These are phyloP conservation scores for Seriola quinqueradiata DNA, from an alignment of 2,113 vertebrate species.

Conservation along the genomic window DNA sequence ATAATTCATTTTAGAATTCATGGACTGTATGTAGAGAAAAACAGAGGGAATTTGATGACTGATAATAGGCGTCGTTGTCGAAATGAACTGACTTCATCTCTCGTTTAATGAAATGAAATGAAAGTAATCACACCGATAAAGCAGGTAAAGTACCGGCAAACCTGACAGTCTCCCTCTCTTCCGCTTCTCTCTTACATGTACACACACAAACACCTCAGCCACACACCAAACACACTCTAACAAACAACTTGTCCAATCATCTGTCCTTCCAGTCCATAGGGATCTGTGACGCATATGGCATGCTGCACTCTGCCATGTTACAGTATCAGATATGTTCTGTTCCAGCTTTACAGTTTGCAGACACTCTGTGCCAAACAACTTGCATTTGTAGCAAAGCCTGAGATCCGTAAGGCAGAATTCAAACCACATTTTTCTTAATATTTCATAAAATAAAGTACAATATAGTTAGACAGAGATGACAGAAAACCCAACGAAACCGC, in stretches of 20 bases:
- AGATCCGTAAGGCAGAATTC: constrained; percentile 14
- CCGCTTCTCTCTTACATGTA: not conserved
- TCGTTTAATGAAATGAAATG: constrained; percentile 31
- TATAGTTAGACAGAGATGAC: constrained; percentile 2
- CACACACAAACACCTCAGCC: not conserved
- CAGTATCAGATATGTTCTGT: constrained; percentile 27
- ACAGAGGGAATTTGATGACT: constrained; percentile 1
- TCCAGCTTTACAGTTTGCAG: constrained; percentile 35
- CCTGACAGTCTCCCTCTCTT: not conserved
- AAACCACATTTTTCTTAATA: not conserved
- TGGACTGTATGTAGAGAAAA: not conserved
- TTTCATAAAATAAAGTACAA: constrained; percentile 8
- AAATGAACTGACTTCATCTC: constrained; percentile 15
- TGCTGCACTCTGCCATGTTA: constrained; percentile 19
- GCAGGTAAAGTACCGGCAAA: not conserved
- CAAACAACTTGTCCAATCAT: constrained; percentile 9
- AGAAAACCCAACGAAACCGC: constrained; percentile 17
- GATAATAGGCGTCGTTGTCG: not conserved
- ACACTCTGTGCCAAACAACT: constrained; percentile 34
- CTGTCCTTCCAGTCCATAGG: not conserved
- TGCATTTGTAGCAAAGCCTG: constrained; percentile 15
- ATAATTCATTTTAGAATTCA: constrained; percentile 6
- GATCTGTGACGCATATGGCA: constrained; percentile 43
- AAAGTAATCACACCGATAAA: constrained; percentile 42
- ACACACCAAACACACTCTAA: not conserved